A percentile compares a stretch with the other conserved stretches of the same genome.
phyloP scores from a whole-genome alignment of 2,113 vertebrate genomes.

The Epinephelus lanceolatus region DNA sequence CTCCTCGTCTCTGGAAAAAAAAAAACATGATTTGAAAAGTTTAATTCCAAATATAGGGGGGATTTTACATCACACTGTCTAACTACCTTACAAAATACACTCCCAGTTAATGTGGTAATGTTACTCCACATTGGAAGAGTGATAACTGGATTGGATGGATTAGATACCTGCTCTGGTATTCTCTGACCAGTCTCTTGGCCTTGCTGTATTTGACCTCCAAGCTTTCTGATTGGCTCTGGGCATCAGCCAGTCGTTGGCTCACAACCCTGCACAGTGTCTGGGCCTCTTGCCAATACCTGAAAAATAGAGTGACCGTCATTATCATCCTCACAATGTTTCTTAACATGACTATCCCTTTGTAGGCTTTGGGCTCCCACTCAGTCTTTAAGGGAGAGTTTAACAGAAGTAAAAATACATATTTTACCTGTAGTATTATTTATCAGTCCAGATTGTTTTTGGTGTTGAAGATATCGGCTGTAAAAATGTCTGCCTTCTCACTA shows the following conservation, averaged over 20 bases:
- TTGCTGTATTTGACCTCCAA: conserved; percentile 92
- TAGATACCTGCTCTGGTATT: conserved; percentile 90
- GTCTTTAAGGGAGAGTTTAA: neutral
- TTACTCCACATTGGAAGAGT: neutral
- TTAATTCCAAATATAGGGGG: no score
- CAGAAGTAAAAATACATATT: no score
- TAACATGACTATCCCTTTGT: neutral
- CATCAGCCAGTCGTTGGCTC: conserved; percentile 91
- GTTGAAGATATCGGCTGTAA: no score
- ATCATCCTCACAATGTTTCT: conserved; percentile 10
- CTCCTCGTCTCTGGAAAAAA: conserved; percentile 85
- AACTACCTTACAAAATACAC: neutral
- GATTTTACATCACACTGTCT: neutral
- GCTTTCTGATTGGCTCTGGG: conserved; percentile 90
- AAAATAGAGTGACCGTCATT: conserved; percentile 20
- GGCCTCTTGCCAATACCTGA: conserved; percentile 92
- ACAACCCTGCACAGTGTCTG: conserved; percentile 92
- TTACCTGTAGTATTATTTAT: no score
- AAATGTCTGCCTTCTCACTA: no score
- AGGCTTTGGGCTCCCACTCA: neutral
- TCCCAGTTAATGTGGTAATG: neutral
- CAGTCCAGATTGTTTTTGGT: no score
- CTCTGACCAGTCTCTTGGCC: conserved; percentile 90
- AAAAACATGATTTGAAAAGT: neutral
- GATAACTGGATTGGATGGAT: conserved; percentile 5